phyloP scores from a whole-genome alignment of 30 jellyfish, hydroid and myxozoan species.

The Hydra vulgaris region DNA sequence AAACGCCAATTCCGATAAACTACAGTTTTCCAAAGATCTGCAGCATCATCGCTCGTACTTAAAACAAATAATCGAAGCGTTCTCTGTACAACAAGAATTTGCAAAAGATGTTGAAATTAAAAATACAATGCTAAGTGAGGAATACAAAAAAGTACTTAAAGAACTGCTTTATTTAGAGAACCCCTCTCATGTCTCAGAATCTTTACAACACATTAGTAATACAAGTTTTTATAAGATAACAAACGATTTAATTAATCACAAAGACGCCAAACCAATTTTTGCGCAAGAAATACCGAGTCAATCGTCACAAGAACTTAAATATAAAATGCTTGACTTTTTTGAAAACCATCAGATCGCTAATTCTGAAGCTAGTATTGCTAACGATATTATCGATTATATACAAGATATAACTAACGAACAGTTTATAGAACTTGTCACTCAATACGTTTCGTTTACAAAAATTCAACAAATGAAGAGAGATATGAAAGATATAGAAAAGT shows the following conservation, averaged over 20 bases:
- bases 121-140: background rate
- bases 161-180: background rate
- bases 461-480: background rate
- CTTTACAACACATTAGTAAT: background rate
- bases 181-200: background rate
- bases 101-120: background rate
- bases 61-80: background rate
- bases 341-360: background rate
- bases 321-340: background rate
- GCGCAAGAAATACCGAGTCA: background rate
- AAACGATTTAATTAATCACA: background rate
- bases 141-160: background rate
- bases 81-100: background rate
- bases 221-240: background rate
- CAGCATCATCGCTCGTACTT: background rate
- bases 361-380: background rate
- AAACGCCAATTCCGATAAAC: background rate
- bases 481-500: background rate
- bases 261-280: background rate
- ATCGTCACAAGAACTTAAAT: background rate
- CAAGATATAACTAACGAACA: background rate
- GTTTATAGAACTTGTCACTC: background rate
- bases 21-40: background rate
- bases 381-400: background rate
- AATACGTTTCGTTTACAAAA: background rate